Evolutionary conservation across 2,797 vertebrate species (phyloP), one percentile per base, ranked within the genome.

Genomic region (Anableps anableps): DNA sequence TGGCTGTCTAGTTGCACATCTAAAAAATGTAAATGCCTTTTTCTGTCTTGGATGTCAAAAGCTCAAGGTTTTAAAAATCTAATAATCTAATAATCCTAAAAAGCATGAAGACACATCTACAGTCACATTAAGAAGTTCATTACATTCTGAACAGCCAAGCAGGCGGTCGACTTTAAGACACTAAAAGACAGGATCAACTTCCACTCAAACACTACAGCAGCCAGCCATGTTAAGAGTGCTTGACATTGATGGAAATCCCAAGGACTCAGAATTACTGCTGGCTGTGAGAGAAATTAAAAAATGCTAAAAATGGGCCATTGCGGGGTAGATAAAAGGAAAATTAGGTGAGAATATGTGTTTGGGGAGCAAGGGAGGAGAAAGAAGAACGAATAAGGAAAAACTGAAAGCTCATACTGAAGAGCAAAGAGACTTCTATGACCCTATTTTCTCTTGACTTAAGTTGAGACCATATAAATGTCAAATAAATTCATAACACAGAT

Each of bases 231-330:
- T 74, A 77, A 36, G 73, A 87, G 60, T 48, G 71, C 74, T 81
- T 80, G 86, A 92, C 91, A 91, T 72, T 91, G 85, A 92, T 78
- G 83, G 77, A 89, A 93, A 90, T 89, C 92, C 90, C 90, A 92
- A 88, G 81, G 85, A 90, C 85, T 89, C 76, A 70, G 83, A 84
- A 87, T 82, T 73, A 77, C 79, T 82, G 84, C 80, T 72, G 83
- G 87, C 78, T 88, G 85, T 68, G 80, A 89, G 79, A 76, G 70
- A 85, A 89, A 89, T 90, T 83, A 86, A 86, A 86, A 86, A 75
- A 85, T 80, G 77, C 38, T 77, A 75, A 80, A 92, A 93, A 90
- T 82, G 78, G 83, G 75, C 60, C 80, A 75, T 68, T 76, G 85
- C 38, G 29, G 29, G 77, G 74, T 66, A 75, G 81, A 87, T 31